These are phyloP conservation scores for Rhizoglyphus robini DNA, from an alignment of 1,140 invertebrate species.

Conservation along the genomic window DNA sequence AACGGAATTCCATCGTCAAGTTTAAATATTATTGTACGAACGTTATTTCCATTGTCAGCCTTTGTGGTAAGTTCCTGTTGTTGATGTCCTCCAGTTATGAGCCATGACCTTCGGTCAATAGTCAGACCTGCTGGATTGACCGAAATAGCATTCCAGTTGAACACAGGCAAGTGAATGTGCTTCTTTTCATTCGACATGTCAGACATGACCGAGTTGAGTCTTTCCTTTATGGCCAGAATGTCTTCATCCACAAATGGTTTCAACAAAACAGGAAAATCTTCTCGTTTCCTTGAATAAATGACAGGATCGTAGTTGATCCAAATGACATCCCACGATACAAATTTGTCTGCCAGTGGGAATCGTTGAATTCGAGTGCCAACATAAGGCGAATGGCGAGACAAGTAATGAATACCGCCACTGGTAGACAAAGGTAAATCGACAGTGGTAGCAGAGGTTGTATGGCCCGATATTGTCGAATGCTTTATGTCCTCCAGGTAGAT, in stretches of 20 bases:
- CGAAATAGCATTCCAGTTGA: constrained; percentile 28
- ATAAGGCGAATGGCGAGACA: constrained; percentile 36
- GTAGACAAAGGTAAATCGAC: not conserved
- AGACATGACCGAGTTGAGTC: not conserved
- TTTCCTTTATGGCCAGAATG: constrained; percentile 27
- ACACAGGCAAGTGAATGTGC: constrained; percentile 22
- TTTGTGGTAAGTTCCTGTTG: not conserved
- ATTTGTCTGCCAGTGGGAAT: constrained; percentile 38
- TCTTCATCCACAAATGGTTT: constrained; percentile 34
- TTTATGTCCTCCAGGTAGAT: constrained; percentile 34
- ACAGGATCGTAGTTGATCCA: constrained; percentile 35
- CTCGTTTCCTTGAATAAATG: constrained; percentile 29
- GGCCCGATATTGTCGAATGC: constrained; percentile 30
- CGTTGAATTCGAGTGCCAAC: constrained; percentile 34
- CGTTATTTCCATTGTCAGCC: not conserved
- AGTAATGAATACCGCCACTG: constrained; percentile 27
- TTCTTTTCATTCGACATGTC: not conserved
- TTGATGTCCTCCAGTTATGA: constrained; percentile 20
- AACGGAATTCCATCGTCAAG: constrained; percentile 28
- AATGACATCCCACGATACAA: constrained; percentile 37
- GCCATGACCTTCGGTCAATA: constrained; percentile 29
- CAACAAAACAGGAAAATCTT: constrained; percentile 30
- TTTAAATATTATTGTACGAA: constrained; percentile 24
- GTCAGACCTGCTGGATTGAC: constrained; percentile 28
- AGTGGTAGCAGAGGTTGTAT: constrained; percentile 4